Conservation (phyloP, 2,888 invertebrate genomes). For the Altica lythri region DNA sequence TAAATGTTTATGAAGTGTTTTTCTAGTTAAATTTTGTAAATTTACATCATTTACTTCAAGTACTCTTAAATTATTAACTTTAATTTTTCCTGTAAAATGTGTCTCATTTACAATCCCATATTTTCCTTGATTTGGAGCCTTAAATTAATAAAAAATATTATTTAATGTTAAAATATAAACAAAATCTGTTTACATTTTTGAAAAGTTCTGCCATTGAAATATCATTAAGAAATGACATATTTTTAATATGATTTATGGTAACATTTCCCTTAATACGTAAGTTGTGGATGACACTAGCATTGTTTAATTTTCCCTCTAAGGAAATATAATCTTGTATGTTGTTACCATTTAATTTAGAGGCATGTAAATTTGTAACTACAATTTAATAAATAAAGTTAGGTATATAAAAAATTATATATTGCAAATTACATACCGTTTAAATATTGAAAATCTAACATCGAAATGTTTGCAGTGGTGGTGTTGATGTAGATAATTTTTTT, state of each 20-base stretch:
- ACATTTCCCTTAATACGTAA: slow-evolving; percentile 44
- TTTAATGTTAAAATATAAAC: too few relatives aligned
- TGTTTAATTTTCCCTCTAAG: slow-evolving; percentile 37
- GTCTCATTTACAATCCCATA: slow-evolving; percentile 37
- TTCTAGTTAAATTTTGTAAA: slow-evolving; percentile 41
- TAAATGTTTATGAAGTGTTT: slow-evolving; percentile 43
- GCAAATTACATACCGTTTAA: slow-evolving; percentile 38
- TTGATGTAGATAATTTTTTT: slow-evolving; percentile 39
- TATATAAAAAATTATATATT: background rate
- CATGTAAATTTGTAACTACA: slow-evolving; percentile 42
- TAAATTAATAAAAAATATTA: slow-evolving; percentile 18
- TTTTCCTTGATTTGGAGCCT: slow-evolving; percentile 30
- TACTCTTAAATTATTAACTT: slow-evolving; percentile 43
- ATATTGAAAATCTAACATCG: slow-evolving; percentile 39
- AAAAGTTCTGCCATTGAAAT: slow-evolving; percentile 38
- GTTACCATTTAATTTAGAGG: slow-evolving; percentile 41
- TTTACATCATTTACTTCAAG: slow-evolving; percentile 46
- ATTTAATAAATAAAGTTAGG: slow-evolving; percentile 20
- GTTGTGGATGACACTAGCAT: slow-evolving; percentile 37
- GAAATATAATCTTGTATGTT: slow-evolving; percentile 40
- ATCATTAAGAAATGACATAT: slow-evolving; percentile 42
- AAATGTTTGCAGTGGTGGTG: slow-evolving; percentile 35
- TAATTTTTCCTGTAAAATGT: slow-evolving; percentile 43
- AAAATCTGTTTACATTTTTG: slow-evolving; percentile 41
- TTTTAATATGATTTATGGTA: slow-evolving; percentile 14